Evolutionary conservation across 2,797 vertebrate species (phyloP).

Genomic region (Pseudopleuronectes americanus): DNA sequence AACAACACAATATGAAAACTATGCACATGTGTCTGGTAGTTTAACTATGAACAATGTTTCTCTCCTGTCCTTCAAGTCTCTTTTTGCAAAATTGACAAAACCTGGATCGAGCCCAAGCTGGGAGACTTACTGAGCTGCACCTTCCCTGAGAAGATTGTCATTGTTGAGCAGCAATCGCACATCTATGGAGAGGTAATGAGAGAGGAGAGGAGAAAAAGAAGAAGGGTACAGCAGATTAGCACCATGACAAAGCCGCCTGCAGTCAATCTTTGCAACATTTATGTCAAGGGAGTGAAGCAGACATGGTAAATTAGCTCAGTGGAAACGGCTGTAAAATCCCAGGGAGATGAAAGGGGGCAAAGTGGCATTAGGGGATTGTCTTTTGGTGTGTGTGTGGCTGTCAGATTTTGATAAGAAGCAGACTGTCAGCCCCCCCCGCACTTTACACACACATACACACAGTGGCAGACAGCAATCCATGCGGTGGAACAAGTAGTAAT

Average conservation of each 20-base stretch:
- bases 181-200: constrained; percentile 80
- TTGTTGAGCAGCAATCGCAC: constrained; percentile 96
- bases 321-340: constrained; percentile 48
- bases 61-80: not conserved
- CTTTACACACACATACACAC: constrained; percentile 7
- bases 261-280: constrained; percentile 34
- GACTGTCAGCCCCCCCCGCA: constrained; percentile 24
- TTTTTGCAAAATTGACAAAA: not conserved
- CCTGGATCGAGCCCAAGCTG: not conserved
- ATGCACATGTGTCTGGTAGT: too few relatives aligned
- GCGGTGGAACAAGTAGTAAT: not conserved
- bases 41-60: not conserved
- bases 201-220: constrained; percentile 3
- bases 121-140: constrained; percentile 93
- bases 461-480: not conserved
- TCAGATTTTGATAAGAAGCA: constrained; percentile 59
- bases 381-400: constrained; percentile 40
- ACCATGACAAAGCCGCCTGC: constrained; percentile 24
- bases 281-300: constrained; percentile 29
- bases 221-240: constrained; percentile 18
- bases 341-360: constrained; percentile 51
- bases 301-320: constrained; percentile 59
- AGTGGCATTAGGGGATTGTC: constrained; percentile 25
- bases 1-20: not conserved
- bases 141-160: constrained; percentile 98